Conservation (phyloP, 2,888 invertebrate species). For the Nephrotoma flavescens region DNA sequence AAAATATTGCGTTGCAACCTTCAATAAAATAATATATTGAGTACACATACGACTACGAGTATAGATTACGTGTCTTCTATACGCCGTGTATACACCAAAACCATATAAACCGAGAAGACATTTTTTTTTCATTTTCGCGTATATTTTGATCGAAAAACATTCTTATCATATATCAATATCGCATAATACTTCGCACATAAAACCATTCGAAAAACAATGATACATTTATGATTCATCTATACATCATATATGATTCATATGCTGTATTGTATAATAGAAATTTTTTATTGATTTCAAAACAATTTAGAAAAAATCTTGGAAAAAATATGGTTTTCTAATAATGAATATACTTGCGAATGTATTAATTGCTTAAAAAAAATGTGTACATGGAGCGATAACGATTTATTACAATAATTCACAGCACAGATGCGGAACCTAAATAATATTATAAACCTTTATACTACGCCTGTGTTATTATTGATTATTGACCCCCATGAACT, state of each 20-base stretch:
- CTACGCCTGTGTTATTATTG: neutral
- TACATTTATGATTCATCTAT: neutral
- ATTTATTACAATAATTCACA: neutral
- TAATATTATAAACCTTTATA: neutral
- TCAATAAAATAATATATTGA: neutral
- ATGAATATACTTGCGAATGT: neutral
- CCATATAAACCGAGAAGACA: neutral
- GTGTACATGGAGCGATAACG: neutral
- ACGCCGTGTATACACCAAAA: neutral
- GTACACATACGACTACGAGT: neutral
- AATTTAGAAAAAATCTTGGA: neutral
- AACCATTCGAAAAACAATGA: neutral
- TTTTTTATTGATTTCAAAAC: neutral
- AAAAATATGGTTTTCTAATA: neutral
- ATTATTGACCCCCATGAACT: neutral
- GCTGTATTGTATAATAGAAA: neutral
- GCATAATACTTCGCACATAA: neutral
- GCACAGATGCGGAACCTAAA: neutral
- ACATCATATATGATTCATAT: neutral
- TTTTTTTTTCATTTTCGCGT: neutral
- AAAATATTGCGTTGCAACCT: neutral
- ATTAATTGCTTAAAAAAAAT: too few species aligned
- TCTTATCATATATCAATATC: neutral
- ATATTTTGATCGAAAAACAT: neutral
- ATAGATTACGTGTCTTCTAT: neutral